Base-by-base conservation (phyloP, 1,140 invertebrate genomes). In the Heliconius hermathena region DNA sequence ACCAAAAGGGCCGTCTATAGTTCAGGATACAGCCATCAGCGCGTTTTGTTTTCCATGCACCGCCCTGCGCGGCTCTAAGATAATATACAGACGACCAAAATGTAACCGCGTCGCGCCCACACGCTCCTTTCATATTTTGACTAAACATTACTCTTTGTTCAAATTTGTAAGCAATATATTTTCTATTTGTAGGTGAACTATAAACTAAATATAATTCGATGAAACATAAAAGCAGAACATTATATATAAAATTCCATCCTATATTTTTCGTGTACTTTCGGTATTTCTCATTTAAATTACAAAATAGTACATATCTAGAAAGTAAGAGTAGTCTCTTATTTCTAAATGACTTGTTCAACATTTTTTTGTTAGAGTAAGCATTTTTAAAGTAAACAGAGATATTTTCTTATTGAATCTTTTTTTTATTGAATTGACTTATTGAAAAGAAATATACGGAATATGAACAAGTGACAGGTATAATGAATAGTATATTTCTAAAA, bases 81-180 rank as follows among this genome's bases (percentile, higher is more conserved):
- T 89, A 93, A 93, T 91, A 93, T 91, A 91, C 90, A 91, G 80
- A 79, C 77, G 83, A 90, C 89, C 85, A 74, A 91, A 91, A 89
- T 91, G 89, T 93, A 91, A 89, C 91, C 89, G 86, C 87, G 82
- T 80, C 74, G 84, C 82, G 87, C 79, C 89, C 89, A 91, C 90
- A 89, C 88, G 88, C 85, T 82, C 74, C 78, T 76, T 83, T 78
- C 76, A 80, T 90, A 85, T 90, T 90, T 89, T 87, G 87, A 89
- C 86, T 84, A 84, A 75, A 83, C 83, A 81, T 88, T 88, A 87
- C 83, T 83, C 72, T 83, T 80, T 81, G 71, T 72, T 72, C 71
- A 66, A 66, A 66, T 66, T 16, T 66, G 26, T 66, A 66, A 66
- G 60, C 60, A 16, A 29, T 29, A 66, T 66, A 66, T 29, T 46